These are phyloP conservation scores for Rhodophaea formosa DNA, from an alignment of 2,888 invertebrate species.

Conservation along the genomic window DNA sequence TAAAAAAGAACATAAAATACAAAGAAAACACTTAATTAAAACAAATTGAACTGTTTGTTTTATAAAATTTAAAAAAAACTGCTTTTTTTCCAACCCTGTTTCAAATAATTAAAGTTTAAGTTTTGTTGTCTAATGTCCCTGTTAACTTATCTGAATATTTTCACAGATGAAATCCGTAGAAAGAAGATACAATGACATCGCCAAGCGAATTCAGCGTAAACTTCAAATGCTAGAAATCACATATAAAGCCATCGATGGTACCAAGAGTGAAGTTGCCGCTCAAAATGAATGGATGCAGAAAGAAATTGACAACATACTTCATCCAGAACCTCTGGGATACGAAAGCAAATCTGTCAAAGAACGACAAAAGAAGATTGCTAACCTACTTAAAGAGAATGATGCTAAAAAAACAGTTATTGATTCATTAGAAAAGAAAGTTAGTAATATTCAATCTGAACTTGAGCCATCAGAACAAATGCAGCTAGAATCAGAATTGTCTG, in stretches of 20 bases:
- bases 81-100: no score
- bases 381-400: constrained; percentile 90
- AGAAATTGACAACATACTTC: constrained; percentile 84
- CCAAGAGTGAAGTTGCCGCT: constrained; percentile 89
- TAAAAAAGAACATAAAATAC: no score
- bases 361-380: constrained; percentile 85
- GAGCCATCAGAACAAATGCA: constrained; percentile 92
- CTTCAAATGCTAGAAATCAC: constrained; percentile 91
- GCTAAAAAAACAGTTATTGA: constrained; percentile 91
- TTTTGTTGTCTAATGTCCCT: no score
- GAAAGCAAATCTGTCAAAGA: constrained; percentile 89
- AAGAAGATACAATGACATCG: constrained; percentile 90
- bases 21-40: no score
- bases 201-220: constrained; percentile 92
- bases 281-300: constrained; percentile 90
- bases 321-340: constrained; percentile 86
- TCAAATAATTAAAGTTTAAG: no score
- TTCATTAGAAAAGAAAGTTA: constrained; percentile 90
- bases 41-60: no score
- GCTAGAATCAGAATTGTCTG: constrained; percentile 86
- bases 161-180: constrained; percentile 89
- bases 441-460: constrained; percentile 91
- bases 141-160: constrained; percentile 19
- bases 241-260: constrained; percentile 90
- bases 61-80: no score